Evolutionary conservation across 2,888 invertebrate genomes (phyloP), one percentile per base, ranked within the genome.

Genomic region (Nycteola revayana): DNA sequence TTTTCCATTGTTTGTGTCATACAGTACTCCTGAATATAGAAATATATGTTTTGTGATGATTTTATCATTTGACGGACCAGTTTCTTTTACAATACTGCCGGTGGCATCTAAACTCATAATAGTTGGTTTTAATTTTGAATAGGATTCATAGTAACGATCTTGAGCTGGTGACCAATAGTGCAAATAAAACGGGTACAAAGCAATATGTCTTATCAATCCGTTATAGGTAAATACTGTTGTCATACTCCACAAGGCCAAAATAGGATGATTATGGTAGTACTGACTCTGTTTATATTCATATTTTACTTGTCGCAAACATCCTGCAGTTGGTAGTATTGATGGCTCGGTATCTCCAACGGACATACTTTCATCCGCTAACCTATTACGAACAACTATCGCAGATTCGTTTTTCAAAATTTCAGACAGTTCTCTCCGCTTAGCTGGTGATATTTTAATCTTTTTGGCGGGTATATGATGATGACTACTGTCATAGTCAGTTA

Each of bases 371-470:
- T 36, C 14, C 7, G 37, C 34, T 28, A 37, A 25, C 9, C 20
- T 9, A 18, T 42, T 42, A 10, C 42, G 37, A 37, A 31, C 30
- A 23, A 25, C n/a, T 14, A 37, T 32, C 7, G 37, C 42, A 28
- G 24, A 34, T 23, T 29, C 34, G 18, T 34, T 14, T 34, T 42
- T 42, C 14, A 42, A 28, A 25, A 29, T 28, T n/a, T 18, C 10
- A 10, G 37, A 18, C 9, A 42, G 34, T 20, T 37, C 42, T 27
- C 25, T 17, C 8, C 37, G 37, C 22, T 34, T 31, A 9, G 27
- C 25, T 28, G 37, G 37, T 25, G 42, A 42, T 18, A 32, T 9
- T 26, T 40, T 40, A 20, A 35, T 35, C 11, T 37, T 35, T 28
- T 37, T 37, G 2, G 11, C 21, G n/a, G 34, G 26, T 34, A 26